These are phyloP conservation scores for Hyles vespertilio DNA, from an alignment of 1,140 invertebrate species.

Conservation along the genomic window DNA sequence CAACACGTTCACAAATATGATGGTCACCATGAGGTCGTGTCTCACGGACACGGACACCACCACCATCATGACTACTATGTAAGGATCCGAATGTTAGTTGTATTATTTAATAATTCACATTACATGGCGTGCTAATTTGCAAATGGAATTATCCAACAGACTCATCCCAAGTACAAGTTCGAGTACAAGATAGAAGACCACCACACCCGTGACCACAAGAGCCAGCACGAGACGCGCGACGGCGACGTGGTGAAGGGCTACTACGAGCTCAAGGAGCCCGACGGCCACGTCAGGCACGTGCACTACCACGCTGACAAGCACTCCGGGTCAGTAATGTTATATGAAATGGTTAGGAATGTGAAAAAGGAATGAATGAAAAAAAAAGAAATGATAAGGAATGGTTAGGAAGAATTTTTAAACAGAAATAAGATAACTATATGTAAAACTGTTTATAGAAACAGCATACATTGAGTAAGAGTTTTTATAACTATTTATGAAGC, in stretches of 20 bases:
- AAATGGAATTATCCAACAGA: not conserved
- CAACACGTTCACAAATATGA: not conserved
- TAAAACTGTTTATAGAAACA: too few relatives aligned
- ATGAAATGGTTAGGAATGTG: too few relatives aligned
- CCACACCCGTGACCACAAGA: conserved; percentile 6
- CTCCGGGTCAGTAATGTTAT: too few relatives aligned
- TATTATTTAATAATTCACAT: not conserved
- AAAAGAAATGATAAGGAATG: too few relatives aligned
- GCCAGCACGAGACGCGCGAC: conserved; percentile 6
- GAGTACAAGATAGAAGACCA: conserved; percentile 2
- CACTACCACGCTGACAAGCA: conserved; percentile 7
- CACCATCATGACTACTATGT: conserved; percentile 2
- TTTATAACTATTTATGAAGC: too few relatives aligned
- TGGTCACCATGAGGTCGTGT: not conserved
- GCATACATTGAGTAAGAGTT: too few relatives aligned
- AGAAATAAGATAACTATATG: too few relatives aligned
- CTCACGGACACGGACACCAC: conserved; percentile 2
- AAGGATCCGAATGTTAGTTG: too few relatives aligned
- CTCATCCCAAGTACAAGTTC: conserved; percentile 5
- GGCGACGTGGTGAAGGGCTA: conserved; percentile 8
- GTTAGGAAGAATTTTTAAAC: too few relatives aligned
- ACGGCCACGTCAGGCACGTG: conserved; percentile 3
- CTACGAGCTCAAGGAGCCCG: conserved; percentile 5
- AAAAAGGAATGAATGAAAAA: too few relatives aligned
- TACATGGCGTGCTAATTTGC: too few relatives aligned